Evolutionary conservation across 2,888 invertebrate species (phyloP).

Genomic region (Tribolium freemani): DNA sequence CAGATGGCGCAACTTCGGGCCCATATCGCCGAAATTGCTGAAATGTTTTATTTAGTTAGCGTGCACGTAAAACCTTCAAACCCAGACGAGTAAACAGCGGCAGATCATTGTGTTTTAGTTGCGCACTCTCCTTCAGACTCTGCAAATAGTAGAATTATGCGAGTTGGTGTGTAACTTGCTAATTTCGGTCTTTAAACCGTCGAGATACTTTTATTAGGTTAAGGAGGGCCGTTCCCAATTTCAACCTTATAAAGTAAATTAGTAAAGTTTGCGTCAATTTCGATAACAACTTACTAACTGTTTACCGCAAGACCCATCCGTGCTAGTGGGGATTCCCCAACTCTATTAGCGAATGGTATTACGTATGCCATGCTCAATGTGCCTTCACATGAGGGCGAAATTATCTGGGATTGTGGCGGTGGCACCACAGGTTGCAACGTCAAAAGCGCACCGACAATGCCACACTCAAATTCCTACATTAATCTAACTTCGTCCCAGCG

Average conservation of each 20-base stretch:
- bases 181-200: conserved; percentile 34
- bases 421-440: conserved; percentile 17
- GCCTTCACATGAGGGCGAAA: conserved; percentile 28
- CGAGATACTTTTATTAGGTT: conserved; percentile 37
- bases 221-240: conserved; percentile 2
- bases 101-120: conserved; percentile 35
- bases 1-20: not conserved
- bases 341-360: conserved; percentile 41
- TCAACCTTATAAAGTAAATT: conserved; percentile 34
- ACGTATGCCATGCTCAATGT: conserved; percentile 41
- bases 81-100: conserved; percentile 25
- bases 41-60: conserved; percentile 28
- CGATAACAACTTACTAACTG: conserved; percentile 37
- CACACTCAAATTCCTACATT: conserved; percentile 14
- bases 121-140: conserved; percentile 20
- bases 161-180: conserved; percentile 38
- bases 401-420: conserved; percentile 33
- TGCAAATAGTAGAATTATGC: conserved; percentile 34
- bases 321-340: conserved; percentile 19
- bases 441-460: conserved; percentile 6
- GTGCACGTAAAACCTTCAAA: conserved; percentile 33
- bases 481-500: conserved; percentile 20
- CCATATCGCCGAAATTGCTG: conserved; percentile 16
- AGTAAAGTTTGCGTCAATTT: conserved; percentile 40
- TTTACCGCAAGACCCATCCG: conserved; percentile 34